Evolutionary conservation across 2,888 invertebrate genomes (phyloP).

Genomic region (Drosophila rellima): DNA sequence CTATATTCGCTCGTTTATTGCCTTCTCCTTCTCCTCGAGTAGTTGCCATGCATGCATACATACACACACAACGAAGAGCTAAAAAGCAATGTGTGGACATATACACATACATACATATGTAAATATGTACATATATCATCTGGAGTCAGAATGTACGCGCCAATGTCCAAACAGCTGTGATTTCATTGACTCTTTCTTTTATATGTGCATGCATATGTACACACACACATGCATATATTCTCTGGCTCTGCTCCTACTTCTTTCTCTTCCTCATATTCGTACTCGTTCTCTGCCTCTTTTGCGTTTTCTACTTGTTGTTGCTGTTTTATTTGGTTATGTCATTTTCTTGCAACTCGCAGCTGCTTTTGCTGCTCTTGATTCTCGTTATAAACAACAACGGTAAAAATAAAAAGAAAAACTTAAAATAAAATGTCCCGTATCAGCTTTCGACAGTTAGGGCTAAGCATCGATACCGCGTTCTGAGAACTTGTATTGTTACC

Average conservation of each 20-base stretch:
- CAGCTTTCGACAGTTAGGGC: slow-evolving; percentile 18
- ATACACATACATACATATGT: not conserved
- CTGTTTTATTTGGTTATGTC: slow-evolving; percentile 28
- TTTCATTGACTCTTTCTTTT: slow-evolving; percentile 43
- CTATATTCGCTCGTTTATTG: slow-evolving; percentile 9
- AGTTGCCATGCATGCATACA: not conserved
- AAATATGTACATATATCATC: slow-evolving; percentile 44
- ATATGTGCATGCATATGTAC: too few relatives aligned
- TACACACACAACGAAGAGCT: slow-evolving; percentile 1
- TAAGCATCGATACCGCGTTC: slow-evolving; percentile 5
- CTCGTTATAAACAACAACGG: not conserved
- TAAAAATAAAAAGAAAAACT: slow-evolving; percentile 6
- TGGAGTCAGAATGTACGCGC: slow-evolving; percentile 26
- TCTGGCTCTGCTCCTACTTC: slow-evolving; percentile 2
- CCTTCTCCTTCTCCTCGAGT: not conserved
- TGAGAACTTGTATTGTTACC: not conserved
- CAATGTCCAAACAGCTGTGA: slow-evolving; percentile 49
- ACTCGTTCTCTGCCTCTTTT: not conserved
- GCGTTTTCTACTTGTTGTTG: not conserved
- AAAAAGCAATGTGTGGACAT: slow-evolving; percentile 27
- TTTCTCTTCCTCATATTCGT: not conserved
- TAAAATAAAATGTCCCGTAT: not conserved
- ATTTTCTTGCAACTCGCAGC: slow-evolving; percentile 30
- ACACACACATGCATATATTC: not conserved
- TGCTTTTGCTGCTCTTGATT: slow-evolving; percentile 32